Evolutionary conservation across 2,888 invertebrate genomes (phyloP).

Genomic region (Morinoia aosen): DNA sequence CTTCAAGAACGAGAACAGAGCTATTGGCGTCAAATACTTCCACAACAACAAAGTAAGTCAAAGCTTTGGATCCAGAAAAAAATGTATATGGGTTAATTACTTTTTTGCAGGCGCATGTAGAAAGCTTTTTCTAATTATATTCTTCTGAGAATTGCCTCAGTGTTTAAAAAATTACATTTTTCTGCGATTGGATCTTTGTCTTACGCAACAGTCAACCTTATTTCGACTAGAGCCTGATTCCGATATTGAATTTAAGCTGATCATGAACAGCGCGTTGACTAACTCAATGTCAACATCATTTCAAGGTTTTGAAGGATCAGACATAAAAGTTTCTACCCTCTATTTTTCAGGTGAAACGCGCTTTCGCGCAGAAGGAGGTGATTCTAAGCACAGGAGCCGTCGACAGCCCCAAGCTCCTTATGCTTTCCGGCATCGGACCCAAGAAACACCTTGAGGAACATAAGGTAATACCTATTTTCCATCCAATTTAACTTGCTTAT

Average conservation of each 20-base stretch:
- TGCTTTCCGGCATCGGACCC: conserved; percentile 84
- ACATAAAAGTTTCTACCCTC: background rate
- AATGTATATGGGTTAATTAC: background rate
- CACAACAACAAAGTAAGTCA: conserved; percentile 53
- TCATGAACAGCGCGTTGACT: too few species aligned
- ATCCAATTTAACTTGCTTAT: too few species aligned
- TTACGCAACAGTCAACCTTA: too few species aligned
- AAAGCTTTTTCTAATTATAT: background rate
- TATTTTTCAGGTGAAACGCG: conserved; percentile 76
- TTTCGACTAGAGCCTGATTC: too few species aligned
- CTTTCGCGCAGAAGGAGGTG: conserved; percentile 84
- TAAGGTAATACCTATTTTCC: too few species aligned
- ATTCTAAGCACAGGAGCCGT: background rate
- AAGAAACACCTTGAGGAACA: background rate
- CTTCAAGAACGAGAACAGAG: conserved; percentile 44
- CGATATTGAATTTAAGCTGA: too few species aligned
- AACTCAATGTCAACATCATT: too few species aligned
- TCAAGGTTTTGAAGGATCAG: too few species aligned
- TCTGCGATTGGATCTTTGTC: too few species aligned
- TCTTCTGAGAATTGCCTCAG: background rate
- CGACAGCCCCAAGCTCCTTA: background rate
- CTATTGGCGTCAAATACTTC: conserved; percentile 55
- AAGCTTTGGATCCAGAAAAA: background rate
- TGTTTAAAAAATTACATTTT: background rate
- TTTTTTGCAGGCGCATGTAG: background rate